Percentiles rank a stretch among this genome's conserved stretches.
phyloP scores from a whole-genome alignment of 2,888 invertebrate species.

The Eucera pruinosa region DNA sequence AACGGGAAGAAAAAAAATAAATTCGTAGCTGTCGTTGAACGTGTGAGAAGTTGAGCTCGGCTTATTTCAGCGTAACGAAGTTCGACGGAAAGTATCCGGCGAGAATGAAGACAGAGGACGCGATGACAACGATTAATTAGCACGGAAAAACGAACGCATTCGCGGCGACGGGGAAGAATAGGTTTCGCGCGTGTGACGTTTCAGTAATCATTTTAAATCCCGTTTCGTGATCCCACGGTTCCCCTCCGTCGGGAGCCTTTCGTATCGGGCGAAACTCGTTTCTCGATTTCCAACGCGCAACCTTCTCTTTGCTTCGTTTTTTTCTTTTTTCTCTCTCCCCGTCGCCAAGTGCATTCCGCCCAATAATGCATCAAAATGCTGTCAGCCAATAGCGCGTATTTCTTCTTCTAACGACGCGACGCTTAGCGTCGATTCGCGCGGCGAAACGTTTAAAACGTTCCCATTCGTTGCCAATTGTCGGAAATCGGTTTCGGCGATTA shows the following conservation, averaged over 20 bases:
- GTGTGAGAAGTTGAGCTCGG: no score
- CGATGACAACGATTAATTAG: constrained; percentile 43
- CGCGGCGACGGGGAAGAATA: constrained; percentile 31
- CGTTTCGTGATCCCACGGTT: constrained; percentile 57
- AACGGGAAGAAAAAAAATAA: no score
- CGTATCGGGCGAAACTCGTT: constrained; percentile 30
- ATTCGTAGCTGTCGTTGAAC: no score
- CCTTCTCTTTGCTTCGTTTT: constrained; percentile 57
- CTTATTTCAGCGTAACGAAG: no score
- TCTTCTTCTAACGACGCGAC: no score
- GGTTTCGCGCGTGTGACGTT: constrained; percentile 43
- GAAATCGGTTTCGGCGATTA: no score
- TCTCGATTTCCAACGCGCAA: constrained; percentile 54
- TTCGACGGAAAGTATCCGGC: no score
- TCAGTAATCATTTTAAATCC: constrained; percentile 55
- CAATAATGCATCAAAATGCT: constrained; percentile 44
- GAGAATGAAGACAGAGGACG: not conserved
- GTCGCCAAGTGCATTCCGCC: constrained; percentile 40
- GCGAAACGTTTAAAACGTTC: no score
- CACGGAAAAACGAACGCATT: constrained; percentile 30
- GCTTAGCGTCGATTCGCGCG: no score
- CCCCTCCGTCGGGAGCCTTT: constrained; percentile 65
- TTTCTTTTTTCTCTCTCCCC: constrained; percentile 43
- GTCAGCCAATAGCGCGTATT: constrained; percentile 34
- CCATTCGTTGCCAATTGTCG: no score